phyloP scores from a whole-genome alignment of 2,888 invertebrate species.

The Dioctria rufipes region DNA sequence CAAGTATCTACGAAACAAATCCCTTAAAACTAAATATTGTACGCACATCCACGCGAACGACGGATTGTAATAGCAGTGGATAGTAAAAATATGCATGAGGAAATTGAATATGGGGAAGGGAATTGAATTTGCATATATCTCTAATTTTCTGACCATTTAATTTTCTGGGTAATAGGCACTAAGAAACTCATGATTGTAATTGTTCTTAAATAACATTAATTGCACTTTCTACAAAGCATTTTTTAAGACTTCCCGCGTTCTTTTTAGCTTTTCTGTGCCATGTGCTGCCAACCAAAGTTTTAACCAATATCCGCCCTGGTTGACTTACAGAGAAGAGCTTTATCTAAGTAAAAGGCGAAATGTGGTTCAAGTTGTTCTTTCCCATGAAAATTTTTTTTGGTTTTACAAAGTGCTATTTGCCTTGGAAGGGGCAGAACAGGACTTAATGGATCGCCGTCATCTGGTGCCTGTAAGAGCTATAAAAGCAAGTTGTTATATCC shows the following conservation, averaged over 20 bases:
- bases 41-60: too few relatives aligned
- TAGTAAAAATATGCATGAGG: too few relatives aligned
- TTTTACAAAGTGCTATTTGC: slow-evolving; percentile 42
- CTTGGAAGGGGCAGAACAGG: slow-evolving; percentile 44
- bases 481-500: slow-evolving; percentile 49
- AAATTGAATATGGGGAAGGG: too few relatives aligned
- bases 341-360: slow-evolving; percentile 30
- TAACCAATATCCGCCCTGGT: slow-evolving; percentile 51
- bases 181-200: slow-evolving; percentile 33
- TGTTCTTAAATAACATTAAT: slow-evolving; percentile 47
- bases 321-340: slow-evolving; percentile 34
- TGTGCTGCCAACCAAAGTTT: slow-evolving; percentile 44
- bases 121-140: too few relatives aligned
- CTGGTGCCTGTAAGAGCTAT: slow-evolving; percentile 45
- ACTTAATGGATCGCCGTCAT: slow-evolving; percentile 49
- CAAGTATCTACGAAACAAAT: too few relatives aligned
- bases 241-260: slow-evolving; percentile 32
- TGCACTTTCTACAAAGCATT: slow-evolving; percentile 34
- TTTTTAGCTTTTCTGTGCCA: slow-evolving; percentile 49
- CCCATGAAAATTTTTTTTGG: slow-evolving; percentile 33
- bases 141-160: too few relatives aligned
- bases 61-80: too few relatives aligned
- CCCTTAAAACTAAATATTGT: too few relatives aligned
- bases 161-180: too few relatives aligned
- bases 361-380: slow-evolving; percentile 51